Evolutionary conservation across 2,888 invertebrate species (phyloP).

Genomic region (Venusia cambrica): DNA sequence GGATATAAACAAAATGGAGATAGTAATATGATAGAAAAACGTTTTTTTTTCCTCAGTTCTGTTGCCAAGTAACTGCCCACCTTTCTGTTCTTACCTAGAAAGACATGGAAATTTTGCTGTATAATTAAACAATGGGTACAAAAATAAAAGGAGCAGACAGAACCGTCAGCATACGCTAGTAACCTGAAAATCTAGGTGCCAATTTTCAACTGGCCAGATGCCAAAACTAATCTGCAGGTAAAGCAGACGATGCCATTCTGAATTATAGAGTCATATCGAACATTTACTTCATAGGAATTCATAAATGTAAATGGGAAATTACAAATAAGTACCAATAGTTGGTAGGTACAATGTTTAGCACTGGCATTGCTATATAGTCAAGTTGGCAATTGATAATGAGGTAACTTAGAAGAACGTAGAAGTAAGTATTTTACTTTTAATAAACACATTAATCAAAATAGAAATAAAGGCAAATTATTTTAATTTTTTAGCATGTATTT

Average conservation of each 20-base stretch:
- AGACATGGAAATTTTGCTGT: slow-evolving; percentile 21
- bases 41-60: slow-evolving; percentile 4
- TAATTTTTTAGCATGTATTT: no score
- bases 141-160: slow-evolving; percentile 34
- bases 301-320: no score
- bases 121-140: slow-evolving; percentile 26
- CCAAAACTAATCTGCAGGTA: slow-evolving; percentile 43
- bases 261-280: slow-evolving; percentile 33
- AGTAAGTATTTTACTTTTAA: slow-evolving; percentile 2
- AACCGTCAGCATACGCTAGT: slow-evolving; percentile 35
- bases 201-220: slow-evolving; percentile 34
- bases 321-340: no score
- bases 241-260: slow-evolving; percentile 32
- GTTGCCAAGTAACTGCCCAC: slow-evolving; percentile 10
- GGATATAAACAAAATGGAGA: no score
- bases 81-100: slow-evolving; percentile 25
- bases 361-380: no score
- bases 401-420: background rate
- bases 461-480: no score
- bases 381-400: no score
- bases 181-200: slow-evolving; percentile 34
- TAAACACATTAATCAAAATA: no score
- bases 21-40: no score
- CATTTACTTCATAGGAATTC: slow-evolving; percentile 13
- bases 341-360: no score